Conservation (phyloP, 1,140 invertebrate species). For the Temnothorax curvispinosus region DNA sequence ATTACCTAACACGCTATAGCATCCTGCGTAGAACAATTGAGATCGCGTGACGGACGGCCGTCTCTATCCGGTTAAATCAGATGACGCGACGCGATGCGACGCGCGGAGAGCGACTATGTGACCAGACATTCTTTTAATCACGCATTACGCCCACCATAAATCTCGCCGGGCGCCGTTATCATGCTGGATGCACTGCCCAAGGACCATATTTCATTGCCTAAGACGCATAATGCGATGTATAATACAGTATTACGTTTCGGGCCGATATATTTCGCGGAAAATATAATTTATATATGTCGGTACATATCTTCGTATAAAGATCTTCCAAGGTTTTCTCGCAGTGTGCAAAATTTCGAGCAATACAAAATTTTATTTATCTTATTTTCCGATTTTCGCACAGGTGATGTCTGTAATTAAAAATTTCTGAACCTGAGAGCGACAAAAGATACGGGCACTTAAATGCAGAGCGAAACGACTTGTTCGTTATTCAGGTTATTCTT, state of each 20-base stretch:
- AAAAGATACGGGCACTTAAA: not conserved
- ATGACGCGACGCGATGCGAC: constrained; percentile 17
- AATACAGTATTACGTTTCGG: constrained; percentile 35
- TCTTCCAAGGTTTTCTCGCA: not conserved
- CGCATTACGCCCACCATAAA: constrained; percentile 52
- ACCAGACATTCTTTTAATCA: constrained; percentile 55
- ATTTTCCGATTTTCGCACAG: not conserved
- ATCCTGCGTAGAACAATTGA: constrained; percentile 59
- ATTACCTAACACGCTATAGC: constrained; percentile 58
- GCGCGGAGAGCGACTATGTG: not conserved
- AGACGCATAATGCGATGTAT: constrained; percentile 41
- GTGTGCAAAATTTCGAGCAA: not conserved
- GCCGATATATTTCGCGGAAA: not conserved
- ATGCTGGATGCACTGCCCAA: constrained; percentile 17
- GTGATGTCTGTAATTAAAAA: not conserved
- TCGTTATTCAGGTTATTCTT: constrained; percentile 5
- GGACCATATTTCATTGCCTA: constrained; percentile 52
- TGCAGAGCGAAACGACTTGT: not conserved
- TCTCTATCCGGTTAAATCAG: constrained; percentile 58
- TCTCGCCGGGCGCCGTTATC: constrained; percentile 23
- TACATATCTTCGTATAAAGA: not conserved
- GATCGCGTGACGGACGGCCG: constrained; percentile 61
- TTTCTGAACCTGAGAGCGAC: not conserved
- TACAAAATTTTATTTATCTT: not conserved
- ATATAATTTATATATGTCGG: constrained; percentile 22